These are phyloP conservation scores for Macquaria ambigua DNA, from an alignment of 2,113 vertebrate species.

Conservation along the genomic window DNA sequence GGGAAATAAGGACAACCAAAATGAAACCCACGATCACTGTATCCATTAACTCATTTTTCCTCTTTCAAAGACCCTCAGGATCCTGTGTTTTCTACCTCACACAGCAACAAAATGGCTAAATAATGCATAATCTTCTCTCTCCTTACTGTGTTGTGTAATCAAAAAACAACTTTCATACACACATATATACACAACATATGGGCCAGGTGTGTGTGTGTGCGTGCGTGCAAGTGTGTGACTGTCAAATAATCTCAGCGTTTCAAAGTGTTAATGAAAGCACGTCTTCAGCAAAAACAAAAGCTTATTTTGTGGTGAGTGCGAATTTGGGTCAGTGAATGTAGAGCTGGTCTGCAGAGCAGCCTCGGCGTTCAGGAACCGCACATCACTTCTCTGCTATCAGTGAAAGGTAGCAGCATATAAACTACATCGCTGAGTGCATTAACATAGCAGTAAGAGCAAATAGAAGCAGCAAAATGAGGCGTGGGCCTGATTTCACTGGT, in stretches of 20 bases:
- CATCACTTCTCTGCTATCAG: conserved; percentile 55
- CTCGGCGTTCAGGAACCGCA: conserved; percentile 31
- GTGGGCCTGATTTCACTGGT: conserved; percentile 71
- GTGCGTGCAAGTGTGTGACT: conserved; percentile 9
- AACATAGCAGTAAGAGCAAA: conserved; percentile 63
- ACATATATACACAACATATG: conserved; percentile 7
- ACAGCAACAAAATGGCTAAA: conserved; percentile 53
- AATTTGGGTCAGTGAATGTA: conserved; percentile 75
- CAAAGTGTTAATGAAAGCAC: conserved; percentile 25
- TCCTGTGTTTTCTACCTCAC: conserved; percentile 30
- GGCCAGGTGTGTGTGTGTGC: conserved; percentile 38
- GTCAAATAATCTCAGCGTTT: background rate
- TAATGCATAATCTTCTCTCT: conserved; percentile 51
- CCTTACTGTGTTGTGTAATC: conserved; percentile 53
- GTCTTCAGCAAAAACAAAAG: conserved; percentile 12
- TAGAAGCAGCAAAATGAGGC: conserved; percentile 72
- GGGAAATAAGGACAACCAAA: conserved; percentile 9
- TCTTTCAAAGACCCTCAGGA: conserved; percentile 24
- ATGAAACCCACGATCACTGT: conserved; percentile 9
- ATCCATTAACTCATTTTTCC: conserved; percentile 31
- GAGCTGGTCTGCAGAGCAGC: conserved; percentile 60
- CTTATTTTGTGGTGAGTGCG: conserved; percentile 23
- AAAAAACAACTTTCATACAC: conserved; percentile 20
- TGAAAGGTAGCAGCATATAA: conserved; percentile 51
- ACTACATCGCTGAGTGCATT: conserved; percentile 54